These are phyloP conservation scores for Cenopis cana DNA, from an alignment of 2,888 invertebrate species.

Conservation along the genomic window DNA sequence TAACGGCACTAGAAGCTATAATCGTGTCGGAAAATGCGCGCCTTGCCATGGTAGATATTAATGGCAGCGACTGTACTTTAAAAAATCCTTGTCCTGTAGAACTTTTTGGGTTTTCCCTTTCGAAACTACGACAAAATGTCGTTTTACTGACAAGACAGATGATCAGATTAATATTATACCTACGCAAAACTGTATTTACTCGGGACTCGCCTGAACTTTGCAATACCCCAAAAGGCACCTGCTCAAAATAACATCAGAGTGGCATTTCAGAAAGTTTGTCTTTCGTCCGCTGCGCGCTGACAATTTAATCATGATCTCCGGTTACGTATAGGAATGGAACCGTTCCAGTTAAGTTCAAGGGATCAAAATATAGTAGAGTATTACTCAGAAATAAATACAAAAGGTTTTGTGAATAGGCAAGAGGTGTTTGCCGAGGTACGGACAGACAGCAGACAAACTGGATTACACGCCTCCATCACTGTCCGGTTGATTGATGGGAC, in stretches of 20 bases:
- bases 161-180: slow-evolving; percentile 21
- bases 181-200: slow-evolving; percentile 17
- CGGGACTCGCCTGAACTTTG: slow-evolving; percentile 33
- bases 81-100: too few species aligned
- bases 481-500: slow-evolving; percentile 49
- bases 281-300: background rate
- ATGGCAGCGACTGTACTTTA: too few species aligned
- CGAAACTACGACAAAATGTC: background rate
- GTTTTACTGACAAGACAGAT: slow-evolving; percentile 15
- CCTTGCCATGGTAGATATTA: too few species aligned
- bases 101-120: too few species aligned
- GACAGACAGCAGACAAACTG: slow-evolving; percentile 49
- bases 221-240: slow-evolving; percentile 39
- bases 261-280: background rate
- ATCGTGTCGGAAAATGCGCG: too few species aligned
- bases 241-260: slow-evolving; percentile 39
- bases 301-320: background rate
- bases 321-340: background rate
- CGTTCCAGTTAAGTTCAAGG: too few species aligned
- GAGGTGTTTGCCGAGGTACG: slow-evolving; percentile 44
- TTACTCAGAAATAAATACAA: background rate
- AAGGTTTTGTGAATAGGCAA: slow-evolving; percentile 1
- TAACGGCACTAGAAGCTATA: too few species aligned
- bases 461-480: slow-evolving; percentile 50
- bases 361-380: background rate